Conservation (phyloP, 2,797 vertebrate genomes). For the Onychomys torridus region DNA sequence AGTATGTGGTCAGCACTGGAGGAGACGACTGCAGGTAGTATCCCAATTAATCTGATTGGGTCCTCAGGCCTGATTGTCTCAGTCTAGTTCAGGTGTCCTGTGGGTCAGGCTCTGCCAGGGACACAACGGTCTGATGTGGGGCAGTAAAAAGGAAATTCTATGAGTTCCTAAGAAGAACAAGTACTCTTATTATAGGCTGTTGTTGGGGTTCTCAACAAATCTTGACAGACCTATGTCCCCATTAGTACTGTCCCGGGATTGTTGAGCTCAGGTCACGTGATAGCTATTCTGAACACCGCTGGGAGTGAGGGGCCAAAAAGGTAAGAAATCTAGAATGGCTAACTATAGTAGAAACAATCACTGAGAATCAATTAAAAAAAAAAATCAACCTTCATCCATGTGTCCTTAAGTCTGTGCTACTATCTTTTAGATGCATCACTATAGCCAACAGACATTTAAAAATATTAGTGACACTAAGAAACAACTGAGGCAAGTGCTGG, state of each 20-base stretch:
- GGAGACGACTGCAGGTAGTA: slow-evolving; percentile 97
- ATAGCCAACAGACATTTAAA: background rate
- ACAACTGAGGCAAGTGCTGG: background rate
- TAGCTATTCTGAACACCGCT: background rate
- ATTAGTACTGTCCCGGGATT: background rate
- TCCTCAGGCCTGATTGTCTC: background rate
- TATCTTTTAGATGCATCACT: background rate
- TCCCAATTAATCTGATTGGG: fast-evolving
- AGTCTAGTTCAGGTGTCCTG: background rate
- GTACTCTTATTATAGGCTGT: background rate
- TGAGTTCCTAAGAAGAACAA: background rate
- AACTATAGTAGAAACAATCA: background rate
- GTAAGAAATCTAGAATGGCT: background rate
- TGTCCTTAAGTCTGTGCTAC: background rate
- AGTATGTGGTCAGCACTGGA: slow-evolving; percentile 95
- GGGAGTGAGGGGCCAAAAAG: background rate
- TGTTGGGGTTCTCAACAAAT: background rate
- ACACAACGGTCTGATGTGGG: background rate
- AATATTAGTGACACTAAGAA: background rate
- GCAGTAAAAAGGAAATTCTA: background rate
- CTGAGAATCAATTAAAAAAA: background rate
- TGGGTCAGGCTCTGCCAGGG: background rate
- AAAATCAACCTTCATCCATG: background rate
- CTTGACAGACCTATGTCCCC: background rate
- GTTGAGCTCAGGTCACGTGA: background rate